Evolutionary conservation across 2,113 vertebrate genomes (phyloP).

Genomic region (Pimephales promelas): DNA sequence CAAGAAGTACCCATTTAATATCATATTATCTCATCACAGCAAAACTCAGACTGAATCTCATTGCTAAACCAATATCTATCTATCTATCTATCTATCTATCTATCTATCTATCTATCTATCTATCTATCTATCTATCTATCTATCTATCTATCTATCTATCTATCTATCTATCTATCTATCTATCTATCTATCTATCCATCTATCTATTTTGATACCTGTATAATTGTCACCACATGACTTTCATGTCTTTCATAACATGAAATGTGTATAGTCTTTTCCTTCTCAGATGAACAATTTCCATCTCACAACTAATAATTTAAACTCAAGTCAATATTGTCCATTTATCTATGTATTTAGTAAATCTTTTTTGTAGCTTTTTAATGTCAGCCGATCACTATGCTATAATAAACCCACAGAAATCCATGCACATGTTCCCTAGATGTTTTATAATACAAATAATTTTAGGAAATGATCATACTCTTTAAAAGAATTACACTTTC

Average conservation of each 20-base stretch:
- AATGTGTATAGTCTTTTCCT: not conserved
- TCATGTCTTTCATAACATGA: not conserved
- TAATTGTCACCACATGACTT: not conserved
- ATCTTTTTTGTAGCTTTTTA: not conserved
- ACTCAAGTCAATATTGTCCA: not conserved
- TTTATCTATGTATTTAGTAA: constrained; percentile 11
- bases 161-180: no score
- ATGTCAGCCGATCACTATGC: not conserved
- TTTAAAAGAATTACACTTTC: not conserved
- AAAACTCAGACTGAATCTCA: not conserved
- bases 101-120: no score
- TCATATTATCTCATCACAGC: not conserved
- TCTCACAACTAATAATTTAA: constrained; percentile 3
- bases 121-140: no score
- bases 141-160: no score
- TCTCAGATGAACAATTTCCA: not conserved
- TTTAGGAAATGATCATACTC: not conserved
- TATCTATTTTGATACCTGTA: not conserved
- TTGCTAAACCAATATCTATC: no score
- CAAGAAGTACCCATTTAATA: not conserved
- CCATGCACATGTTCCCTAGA: not conserved
- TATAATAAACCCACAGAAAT: not conserved
- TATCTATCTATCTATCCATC: no score
- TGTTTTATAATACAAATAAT: not conserved
- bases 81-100: no score